Conservation (phyloP, 2,113 vertebrate genomes). For the Syrmaticus mikado region DNA sequence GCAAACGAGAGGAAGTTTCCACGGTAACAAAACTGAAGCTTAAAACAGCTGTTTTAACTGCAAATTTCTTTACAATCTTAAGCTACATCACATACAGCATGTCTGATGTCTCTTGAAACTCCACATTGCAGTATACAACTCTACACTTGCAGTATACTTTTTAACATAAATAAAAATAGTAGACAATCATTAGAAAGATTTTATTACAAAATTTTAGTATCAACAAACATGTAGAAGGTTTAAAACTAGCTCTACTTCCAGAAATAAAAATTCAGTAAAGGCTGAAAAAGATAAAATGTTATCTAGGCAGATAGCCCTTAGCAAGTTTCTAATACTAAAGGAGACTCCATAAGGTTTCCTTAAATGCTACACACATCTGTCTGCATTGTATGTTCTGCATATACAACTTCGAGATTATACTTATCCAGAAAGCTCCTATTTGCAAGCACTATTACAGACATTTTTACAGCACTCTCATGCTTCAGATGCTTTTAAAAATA, state of each 20-base stretch:
- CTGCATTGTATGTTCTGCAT: neutral
- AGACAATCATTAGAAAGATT: neutral
- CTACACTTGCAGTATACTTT: neutral
- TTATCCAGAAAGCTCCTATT: neutral
- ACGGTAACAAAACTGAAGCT: neutral
- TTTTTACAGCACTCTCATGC: neutral
- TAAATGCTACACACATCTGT: neutral
- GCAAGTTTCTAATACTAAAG: neutral
- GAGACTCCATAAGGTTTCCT: neutral
- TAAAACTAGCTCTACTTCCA: neutral
- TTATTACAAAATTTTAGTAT: constrained; percentile 65
- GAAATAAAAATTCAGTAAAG: neutral
- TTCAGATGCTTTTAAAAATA: neutral
- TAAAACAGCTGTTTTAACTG: no score
- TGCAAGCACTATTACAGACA: neutral
- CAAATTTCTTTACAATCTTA: neutral
- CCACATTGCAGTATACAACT: no score
- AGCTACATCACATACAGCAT: no score
- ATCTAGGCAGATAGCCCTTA: neutral
- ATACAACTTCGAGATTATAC: neutral
- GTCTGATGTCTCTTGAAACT: neutral
- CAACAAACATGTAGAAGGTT: constrained; percentile 12
- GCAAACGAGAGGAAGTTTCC: neutral
- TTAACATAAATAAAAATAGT: neutral
- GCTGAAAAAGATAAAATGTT: neutral